Base-by-base conservation (phyloP, 2,888 invertebrate species). In the Drosophila limbata region DNA sequence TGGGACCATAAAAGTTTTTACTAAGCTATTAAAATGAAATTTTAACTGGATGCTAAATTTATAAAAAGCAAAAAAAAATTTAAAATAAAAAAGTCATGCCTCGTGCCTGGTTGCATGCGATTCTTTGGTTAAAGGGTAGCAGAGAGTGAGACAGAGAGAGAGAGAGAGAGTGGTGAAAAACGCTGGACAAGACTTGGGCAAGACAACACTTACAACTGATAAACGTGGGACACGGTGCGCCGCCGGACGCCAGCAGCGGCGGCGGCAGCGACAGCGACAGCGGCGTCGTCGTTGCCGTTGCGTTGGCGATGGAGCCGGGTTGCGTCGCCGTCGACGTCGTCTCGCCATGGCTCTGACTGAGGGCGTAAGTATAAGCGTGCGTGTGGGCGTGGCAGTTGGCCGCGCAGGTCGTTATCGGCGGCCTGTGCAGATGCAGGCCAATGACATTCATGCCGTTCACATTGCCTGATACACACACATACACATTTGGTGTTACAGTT, bases 381-480 rank as follows among this genome's bases (percentile, higher is more conserved):
- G 70, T 69, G 74, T 75, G 68, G 79, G 69, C 62, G 81, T 75
- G 77, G 79, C 76, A 50, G 81, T 73, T 83, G 83, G 63, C 59
- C 69, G 51, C 80, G 65, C 77, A 85, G 81, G 64, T 93, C 79
- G 87, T 67, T 84, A 53, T 57, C 52, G 76, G 52, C 59, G 83
- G 69, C 69, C 94, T 94, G 90, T 94, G 94, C 73, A 94, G 91
- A 68, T 94, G 93, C 85, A 94, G 91, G 76, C 94, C 93, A 84
- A 94, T 95, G 93, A 95, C 95, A 92, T 96, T 96, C 93, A 96
- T 95, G 51, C 96, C 96, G 90, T 96, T 96, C 44, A 95, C 95
- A 87, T 93, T 94, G 84, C 95, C 96, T 96, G 94, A 67, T 60
- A 69, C 64, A 73, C 48, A 67, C 48, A 67, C 50, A 71, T 57